Evolutionary conservation across 2,113 vertebrate genomes (phyloP), one percentile per base, ranked within the genome.

Genomic region (Poeciliopsis prolifica): DNA sequence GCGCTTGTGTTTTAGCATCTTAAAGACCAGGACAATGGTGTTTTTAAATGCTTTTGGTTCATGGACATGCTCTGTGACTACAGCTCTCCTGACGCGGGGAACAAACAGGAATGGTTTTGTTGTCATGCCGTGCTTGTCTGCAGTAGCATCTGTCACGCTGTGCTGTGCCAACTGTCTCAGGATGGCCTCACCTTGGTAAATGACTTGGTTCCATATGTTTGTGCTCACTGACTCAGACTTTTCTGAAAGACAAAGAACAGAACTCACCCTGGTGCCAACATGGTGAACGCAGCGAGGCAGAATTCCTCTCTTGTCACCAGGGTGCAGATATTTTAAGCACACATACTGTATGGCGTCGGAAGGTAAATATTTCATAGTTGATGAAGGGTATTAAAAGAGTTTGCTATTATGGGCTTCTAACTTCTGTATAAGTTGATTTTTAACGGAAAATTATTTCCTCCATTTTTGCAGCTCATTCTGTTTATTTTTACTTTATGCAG

Each of bases 111-210:
- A 75, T 17, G 78, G 63, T 75, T 90, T 71, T 86, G 82, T 81
- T 74, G 51, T 54, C 81, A 77, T 78, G 86, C 82, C 1, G 75
- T 54, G 87, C 65, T 61, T 68, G 75, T 79, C 48, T 78, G 44
- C 72, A 61, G 79, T 62, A 79, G 86, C 87, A 91, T 91, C 89
- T 92, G 88, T 89, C 76, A 84, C 74, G n/a, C 73, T 58, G 82
- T 5, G 5, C 77, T 19, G 65, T 69, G 86, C 86, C 89, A 91
- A 90, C 86, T 86, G 85, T 85, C 82, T 70, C 81, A 83, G 78
- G 77, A 86, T 81, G 81, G 83, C 62, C 78, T 84, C 74, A 83
- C 84, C 87, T 88, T 70, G 66, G 75, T 77, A 84, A 84, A 91
- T 79, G 70, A 88, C 82, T 79, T 44, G 61, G 44, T 79, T 88